Base-by-base conservation (phyloP, 2,888 invertebrate species). In the Helicoverpa assulta region DNA sequence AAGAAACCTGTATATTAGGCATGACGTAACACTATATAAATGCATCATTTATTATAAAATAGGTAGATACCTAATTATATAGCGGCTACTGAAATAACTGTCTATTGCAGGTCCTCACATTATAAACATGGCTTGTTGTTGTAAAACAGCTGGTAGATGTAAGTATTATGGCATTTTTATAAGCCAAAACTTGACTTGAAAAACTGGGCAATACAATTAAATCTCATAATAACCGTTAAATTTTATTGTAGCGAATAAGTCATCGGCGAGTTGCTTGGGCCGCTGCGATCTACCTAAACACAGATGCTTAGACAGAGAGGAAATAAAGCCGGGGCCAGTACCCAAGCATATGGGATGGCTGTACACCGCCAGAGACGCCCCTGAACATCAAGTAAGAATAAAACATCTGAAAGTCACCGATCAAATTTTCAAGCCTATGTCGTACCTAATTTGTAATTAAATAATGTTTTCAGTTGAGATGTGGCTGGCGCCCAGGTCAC, bases 401-500 rank as follows among this genome's bases (percentile, higher is more conserved):
- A 14, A 16, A 50, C 6, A n/a, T 8, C 33, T 33, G 18, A 51
- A 33, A 51, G 19, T 33, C 33, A 8, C 33, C 19, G 8, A 51
- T n/a, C 5, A 47, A 16, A 47, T 47, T 16, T 26, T 19, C 5
- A 37, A 33, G 10, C 8, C 26, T n/a, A 37, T 26, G 8, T 12
- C 37, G 5, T 43, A n/a, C 7, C 26, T 26, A 26, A 26, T 47
- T 47, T 47, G 16, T 37, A 18, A 7, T 1, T 4, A 33, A 55
- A 73, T 43, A 47, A n/a, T 53, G 2, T 47, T 85, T 87, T 16
- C 86, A 95, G 95, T 83, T 94, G 60, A 88, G 94, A 70, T 95
- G 95, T 81, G 95, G 95, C 43, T 95, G 95, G 95, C 93, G 95
- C 8, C 95, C 95, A 6, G 95, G 95, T n/a, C 95, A 95, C 82